Conservation (phyloP, 2,888 invertebrate species). For the Amblyteles armatorius region DNA sequence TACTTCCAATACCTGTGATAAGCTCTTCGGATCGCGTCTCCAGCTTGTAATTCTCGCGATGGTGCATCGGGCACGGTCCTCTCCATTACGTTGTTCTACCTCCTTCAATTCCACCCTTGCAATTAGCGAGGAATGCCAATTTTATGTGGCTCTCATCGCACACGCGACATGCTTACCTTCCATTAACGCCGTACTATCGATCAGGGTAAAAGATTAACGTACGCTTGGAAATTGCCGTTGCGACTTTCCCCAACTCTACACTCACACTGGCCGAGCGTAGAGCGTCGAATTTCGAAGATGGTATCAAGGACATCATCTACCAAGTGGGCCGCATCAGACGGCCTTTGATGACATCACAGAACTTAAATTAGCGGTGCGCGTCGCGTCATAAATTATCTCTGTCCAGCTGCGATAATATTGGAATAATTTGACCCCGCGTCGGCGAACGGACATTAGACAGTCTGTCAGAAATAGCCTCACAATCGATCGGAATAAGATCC, state of each 20-base stretch:
- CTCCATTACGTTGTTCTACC: background rate
- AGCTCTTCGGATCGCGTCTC: background rate
- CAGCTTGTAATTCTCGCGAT: slow-evolving; percentile 1
- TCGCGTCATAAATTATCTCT: slow-evolving; percentile 37
- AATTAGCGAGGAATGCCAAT: slow-evolving; percentile 2
- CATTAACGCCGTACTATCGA: slow-evolving; percentile 32
- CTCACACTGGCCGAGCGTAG: no score
- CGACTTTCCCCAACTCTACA: background rate
- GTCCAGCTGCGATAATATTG: slow-evolving; percentile 60
- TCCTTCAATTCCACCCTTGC: background rate
- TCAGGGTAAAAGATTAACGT: background rate
- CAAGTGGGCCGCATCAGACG: slow-evolving; percentile 18
- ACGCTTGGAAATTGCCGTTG: background rate
- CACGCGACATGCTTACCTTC: slow-evolving; percentile 12
- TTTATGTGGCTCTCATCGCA: background rate
- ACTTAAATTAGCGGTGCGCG: slow-evolving; percentile 32
- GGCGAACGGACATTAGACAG: background rate
- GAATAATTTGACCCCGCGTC: slow-evolving; percentile 16
- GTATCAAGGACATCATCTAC: slow-evolving; percentile 14
- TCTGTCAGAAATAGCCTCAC: slow-evolving; percentile 31
- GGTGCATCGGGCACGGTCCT: slow-evolving; percentile 3
- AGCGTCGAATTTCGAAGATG: slow-evolving; percentile 39
- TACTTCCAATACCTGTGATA: background rate
- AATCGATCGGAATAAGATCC: slow-evolving; percentile 27
- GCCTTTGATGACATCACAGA: slow-evolving; percentile 30